Base-by-base conservation (phyloP, 2,888 invertebrate species). In the Baronia brevicornis region DNA sequence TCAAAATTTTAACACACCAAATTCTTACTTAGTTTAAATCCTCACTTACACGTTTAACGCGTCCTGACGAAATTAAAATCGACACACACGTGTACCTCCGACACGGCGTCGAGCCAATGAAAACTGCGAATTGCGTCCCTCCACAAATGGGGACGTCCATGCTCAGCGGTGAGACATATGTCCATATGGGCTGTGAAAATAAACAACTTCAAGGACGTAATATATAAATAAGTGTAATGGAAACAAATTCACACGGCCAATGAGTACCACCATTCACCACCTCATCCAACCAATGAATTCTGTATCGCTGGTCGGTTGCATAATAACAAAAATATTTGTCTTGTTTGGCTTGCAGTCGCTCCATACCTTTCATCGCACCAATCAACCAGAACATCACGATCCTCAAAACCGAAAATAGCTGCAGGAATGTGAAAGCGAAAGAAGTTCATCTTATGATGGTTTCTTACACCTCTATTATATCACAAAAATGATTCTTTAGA, bases 251-350 rank as follows among this genome's bases (percentile, higher is more conserved):
- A 35, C 43, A 41, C 22, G 60, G 59, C 54, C 58, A 60, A 68
- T 60, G 59, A 59, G 60, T 53, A 57, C 53, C 54, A 55, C 71
- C 72, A 64, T 66, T 77, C 75, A 72, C 75, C 59, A 51, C 52
- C 43, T 43, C 49, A 51, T 54, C 56, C 46, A 47, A 50, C 54
- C 55, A 61, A 53, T 55, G 43, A 55, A 65, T 65, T 64, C 51
- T 52, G 48, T 55, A 52, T 51, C 56, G 46, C 33, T 19, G 18
- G 7, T 26, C 14, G 41, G 47, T 78, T 79, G 70, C 62, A 60
- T 73, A 75, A 78, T 46, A 53, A 53, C 52, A 49, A 62, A 67
- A 60, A 66, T 58, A 66, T 61, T 67, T 56, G 23, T 55, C 56
- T 65, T 48, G 48, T 56, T 63, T 66, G 58, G 47, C 53, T 60